Evolutionary conservation across 2,888 invertebrate genomes (phyloP).

Genomic region (Eristalis tenax): DNA sequence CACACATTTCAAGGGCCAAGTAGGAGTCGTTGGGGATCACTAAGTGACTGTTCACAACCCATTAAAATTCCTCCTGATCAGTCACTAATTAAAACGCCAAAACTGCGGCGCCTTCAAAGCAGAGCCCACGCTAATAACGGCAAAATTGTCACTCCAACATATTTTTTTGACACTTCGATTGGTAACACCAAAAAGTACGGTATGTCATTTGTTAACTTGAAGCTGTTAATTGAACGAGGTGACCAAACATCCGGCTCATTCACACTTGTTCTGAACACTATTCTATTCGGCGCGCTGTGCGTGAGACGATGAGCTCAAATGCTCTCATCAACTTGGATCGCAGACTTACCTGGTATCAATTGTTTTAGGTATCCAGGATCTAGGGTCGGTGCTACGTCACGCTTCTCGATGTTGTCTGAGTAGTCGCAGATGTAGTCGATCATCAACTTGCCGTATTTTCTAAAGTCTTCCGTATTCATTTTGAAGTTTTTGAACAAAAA

Average conservation of each 20-base stretch:
- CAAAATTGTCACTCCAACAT: neutral
- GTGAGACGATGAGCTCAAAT: neutral
- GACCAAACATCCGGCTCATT: slow-evolving; percentile 18
- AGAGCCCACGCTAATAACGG: neutral
- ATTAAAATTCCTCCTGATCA: neutral
- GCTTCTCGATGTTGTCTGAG: slow-evolving; percentile 85
- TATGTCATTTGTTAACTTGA: neutral
- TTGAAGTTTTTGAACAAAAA: slow-evolving; percentile 1
- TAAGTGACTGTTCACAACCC: neutral
- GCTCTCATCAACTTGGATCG: neutral
- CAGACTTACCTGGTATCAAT: slow-evolving; percentile 83
- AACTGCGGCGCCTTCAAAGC: neutral
- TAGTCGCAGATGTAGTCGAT: slow-evolving; percentile 92
- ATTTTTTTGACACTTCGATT: neutral
- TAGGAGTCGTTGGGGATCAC: too few relatives aligned
- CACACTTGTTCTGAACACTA: neutral
- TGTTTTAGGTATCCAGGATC: slow-evolving; percentile 90
- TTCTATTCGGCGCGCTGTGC: neutral
- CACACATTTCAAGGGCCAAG: too few relatives aligned
- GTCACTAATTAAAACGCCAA: neutral
- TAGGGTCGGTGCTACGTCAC: slow-evolving; percentile 88
- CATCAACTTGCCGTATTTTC: slow-evolving; percentile 89
- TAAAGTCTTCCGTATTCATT: slow-evolving; percentile 90
- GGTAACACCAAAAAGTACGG: neutral
- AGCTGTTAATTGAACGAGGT: neutral